Conservation (phyloP, 2,888 invertebrate genomes). For the Cerastoderma edule region DNA sequence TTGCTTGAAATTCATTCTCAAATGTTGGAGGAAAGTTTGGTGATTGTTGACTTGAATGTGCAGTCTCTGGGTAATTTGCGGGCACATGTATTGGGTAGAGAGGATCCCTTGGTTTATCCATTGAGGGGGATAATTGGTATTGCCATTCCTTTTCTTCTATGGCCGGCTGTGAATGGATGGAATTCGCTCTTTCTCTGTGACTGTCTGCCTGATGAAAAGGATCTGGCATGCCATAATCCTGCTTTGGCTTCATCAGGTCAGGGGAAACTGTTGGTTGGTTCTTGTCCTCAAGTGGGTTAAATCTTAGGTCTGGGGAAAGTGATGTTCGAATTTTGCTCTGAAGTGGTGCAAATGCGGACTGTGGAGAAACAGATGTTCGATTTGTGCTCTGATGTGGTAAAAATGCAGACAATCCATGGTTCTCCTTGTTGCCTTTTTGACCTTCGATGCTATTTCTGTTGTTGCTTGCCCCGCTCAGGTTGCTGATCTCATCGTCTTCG, state of each 20-base stretch:
- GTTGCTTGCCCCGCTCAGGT: slow-evolving; percentile 29
- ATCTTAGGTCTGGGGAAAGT: slow-evolving; percentile 5
- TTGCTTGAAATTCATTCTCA: slow-evolving; percentile 30
- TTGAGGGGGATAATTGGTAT: slow-evolving; percentile 9
- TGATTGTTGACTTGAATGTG: slow-evolving; percentile 18
- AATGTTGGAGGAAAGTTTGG: slow-evolving; percentile 41
- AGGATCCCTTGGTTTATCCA: slow-evolving; percentile 7
- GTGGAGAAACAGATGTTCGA: slow-evolving; percentile 14
- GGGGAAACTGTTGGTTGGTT: slow-evolving; percentile 1
- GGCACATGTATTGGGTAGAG: background rate
- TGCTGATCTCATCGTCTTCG: slow-evolving; percentile 49
- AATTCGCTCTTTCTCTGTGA: background rate
- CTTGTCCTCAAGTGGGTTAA: background rate
- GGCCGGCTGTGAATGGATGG: background rate
- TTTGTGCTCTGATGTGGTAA: slow-evolving; percentile 19
- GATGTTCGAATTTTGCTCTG: slow-evolving; percentile 17
- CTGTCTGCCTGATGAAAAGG: background rate
- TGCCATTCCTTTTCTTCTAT: background rate
- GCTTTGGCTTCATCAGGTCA: background rate
- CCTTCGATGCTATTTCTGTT: slow-evolving; percentile 36
- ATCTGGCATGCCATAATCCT: slow-evolving; percentile 1
- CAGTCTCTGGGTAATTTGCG: slow-evolving; percentile 16
- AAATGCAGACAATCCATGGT: slow-evolving; percentile 7
- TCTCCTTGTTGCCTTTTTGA: slow-evolving; percentile 11
- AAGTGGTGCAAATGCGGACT: slow-evolving; percentile 25